Percentiles rank a stretch among this genome's conserved stretches.
phyloP scores from a whole-genome alignment of 2,113 vertebrate genomes.

The Pangasianodon gigas region DNA sequence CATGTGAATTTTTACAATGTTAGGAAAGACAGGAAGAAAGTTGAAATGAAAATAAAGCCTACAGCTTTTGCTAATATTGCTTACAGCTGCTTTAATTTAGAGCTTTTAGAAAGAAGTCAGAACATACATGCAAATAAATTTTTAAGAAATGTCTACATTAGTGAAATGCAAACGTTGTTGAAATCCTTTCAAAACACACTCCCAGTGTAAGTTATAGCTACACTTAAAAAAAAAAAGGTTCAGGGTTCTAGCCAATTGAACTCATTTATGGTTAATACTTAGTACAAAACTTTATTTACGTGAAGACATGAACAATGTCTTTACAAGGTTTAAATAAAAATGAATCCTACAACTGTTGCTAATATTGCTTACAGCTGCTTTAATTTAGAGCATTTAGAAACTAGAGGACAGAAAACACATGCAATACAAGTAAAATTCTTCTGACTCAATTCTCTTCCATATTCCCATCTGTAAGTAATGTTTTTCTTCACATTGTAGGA shows the following conservation, averaged over 20 bases:
- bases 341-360: background rate
- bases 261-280: background rate
- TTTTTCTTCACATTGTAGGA: background rate
- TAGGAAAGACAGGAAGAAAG: background rate
- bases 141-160: background rate
- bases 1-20: background rate
- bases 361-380: background rate
- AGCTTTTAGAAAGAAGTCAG: background rate
- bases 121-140: background rate
- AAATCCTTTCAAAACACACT: background rate
- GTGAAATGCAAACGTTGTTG: background rate
- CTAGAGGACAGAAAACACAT: background rate
- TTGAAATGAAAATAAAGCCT: background rate
- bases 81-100: background rate
- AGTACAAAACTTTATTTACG: background rate
- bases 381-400: background rate
- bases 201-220: background rate
- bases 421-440: background rate
- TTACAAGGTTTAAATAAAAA: background rate
- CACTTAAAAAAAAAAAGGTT: background rate
- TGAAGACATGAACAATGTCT: background rate
- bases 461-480: background rate
- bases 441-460: background rate
- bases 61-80: background rate
- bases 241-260: background rate